phyloP scores from a whole-genome alignment of 2,113 vertebrate genomes.

The human region GRCh38 chr22:38938001-38938500 shows the following conservation, averaged over 20 bases:
- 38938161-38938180: not conserved
- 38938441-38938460: not conserved
- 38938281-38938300: not conserved
- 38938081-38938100: not conserved
- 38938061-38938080: too few species aligned
- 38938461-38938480: not conserved
- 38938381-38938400: not conserved
- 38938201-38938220: not conserved
- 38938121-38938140: not conserved
- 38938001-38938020: not conserved
- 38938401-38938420: not conserved
- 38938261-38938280: not conserved
- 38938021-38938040: not conserved
- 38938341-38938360: not conserved
- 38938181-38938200: not conserved
- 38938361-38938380: not conserved
- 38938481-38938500: not conserved
- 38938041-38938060: too few species aligned
- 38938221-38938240: not conserved
- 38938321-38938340: not conserved
- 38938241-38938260: not conserved
- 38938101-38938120: not conserved
- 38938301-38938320: not conserved
- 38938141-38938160: not conserved
- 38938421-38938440: fast-evolving